Conservation (phyloP, 2,888 invertebrate genomes). For the Eristalinus sepulchralis region DNA sequence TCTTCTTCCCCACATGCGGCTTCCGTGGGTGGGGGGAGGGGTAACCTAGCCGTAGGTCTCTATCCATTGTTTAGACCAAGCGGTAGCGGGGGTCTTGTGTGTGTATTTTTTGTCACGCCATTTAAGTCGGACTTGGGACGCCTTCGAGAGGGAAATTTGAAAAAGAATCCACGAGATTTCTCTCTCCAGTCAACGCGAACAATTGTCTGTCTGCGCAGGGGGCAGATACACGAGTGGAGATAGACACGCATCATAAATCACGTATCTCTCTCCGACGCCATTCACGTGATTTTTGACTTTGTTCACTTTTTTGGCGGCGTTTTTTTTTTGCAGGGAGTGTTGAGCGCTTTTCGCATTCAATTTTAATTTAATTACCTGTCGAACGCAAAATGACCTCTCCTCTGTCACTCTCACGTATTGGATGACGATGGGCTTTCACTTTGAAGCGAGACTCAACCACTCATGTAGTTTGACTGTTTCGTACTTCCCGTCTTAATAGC, state of each 20-base stretch:
- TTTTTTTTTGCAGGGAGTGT: neutral
- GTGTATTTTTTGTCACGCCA: conserved; percentile 48
- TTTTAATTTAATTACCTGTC: conserved; percentile 62
- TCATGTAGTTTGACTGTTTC: conserved; percentile 21
- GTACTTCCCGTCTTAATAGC: too few species aligned
- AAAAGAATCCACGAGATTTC: conserved; percentile 40
- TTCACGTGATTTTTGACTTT: conserved; percentile 20
- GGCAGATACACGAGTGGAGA: too few species aligned
- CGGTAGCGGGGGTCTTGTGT: conserved; percentile 33
- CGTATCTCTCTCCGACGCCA: conserved; percentile 25
- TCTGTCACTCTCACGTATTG: conserved; percentile 44
- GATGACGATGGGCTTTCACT: neutral
- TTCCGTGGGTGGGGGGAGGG: neutral
- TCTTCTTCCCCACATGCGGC: conserved; percentile 3
- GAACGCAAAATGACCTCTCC: conserved; percentile 2
- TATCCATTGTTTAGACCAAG: conserved; percentile 31
- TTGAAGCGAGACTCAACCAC: conserved; percentile 30
- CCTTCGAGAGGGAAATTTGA: conserved; percentile 31
- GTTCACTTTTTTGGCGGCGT: too few species aligned
- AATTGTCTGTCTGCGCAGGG: conserved; percentile 27
- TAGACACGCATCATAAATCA: conserved; percentile 64
- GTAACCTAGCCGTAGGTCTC: neutral
- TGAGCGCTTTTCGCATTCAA: conserved; percentile 32
- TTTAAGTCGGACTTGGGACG: conserved; percentile 38
- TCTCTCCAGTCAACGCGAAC: conserved; percentile 32